Conservation (phyloP, 1,140 invertebrate genomes). For the Triops cancriformis region DNA sequence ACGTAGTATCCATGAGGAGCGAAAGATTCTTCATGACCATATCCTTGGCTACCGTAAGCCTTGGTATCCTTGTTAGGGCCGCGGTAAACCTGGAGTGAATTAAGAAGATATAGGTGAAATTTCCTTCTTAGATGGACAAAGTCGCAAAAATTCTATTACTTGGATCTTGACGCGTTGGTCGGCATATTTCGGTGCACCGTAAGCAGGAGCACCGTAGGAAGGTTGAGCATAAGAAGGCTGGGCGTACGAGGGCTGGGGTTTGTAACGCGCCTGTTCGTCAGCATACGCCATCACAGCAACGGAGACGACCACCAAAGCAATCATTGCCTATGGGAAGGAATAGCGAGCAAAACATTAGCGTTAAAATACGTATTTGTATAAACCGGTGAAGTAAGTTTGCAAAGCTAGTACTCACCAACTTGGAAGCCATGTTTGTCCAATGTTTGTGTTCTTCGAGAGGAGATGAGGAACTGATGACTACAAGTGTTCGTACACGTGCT, state of each 20-base stretch:
- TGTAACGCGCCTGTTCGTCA: background rate
- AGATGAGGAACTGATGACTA: slow-evolving; percentile 19
- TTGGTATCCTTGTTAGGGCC: slow-evolving; percentile 30
- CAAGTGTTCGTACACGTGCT: background rate
- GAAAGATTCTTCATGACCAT: slow-evolving; percentile 36
- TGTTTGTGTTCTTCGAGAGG: background rate
- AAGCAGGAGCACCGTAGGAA: slow-evolving; percentile 24
- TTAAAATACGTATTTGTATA: too few species aligned
- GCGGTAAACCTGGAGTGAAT: slow-evolving; percentile 31
- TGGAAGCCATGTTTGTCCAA: background rate
- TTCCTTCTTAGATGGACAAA: background rate
- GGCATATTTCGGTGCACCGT: slow-evolving; percentile 17
- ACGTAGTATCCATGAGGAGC: slow-evolving; percentile 33
- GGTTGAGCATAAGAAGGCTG: slow-evolving; percentile 25
- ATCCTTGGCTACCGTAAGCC: slow-evolving; percentile 26
- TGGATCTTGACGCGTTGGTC: slow-evolving; percentile 28
- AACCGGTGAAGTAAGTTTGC: background rate
- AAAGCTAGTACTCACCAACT: background rate
- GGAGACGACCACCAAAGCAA: slow-evolving; percentile 17
- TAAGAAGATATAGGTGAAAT: background rate
- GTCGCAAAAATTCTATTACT: background rate
- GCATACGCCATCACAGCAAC: slow-evolving; percentile 22
- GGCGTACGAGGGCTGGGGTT: background rate
- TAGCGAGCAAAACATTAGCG: too few species aligned
- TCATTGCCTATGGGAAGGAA: slow-evolving; percentile 11